Base-by-base conservation (phyloP, 2,797 vertebrate species). In the Enteromius unitaeniatus region DNA sequence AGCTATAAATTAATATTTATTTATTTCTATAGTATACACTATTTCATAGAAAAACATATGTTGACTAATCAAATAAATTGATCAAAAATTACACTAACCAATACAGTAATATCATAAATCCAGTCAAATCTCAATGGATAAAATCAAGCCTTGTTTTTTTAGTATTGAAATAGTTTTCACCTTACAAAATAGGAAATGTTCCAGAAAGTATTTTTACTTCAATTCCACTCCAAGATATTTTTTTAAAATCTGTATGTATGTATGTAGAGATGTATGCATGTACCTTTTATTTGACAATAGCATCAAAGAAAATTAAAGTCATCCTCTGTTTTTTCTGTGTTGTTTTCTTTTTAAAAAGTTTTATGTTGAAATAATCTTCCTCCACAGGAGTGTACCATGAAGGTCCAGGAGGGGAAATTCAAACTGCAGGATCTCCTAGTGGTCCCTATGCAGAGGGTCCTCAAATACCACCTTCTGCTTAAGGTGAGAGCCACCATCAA, bases 351-450 rank as follows among this genome's bases (percentile, higher is more conserved):
- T 21, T 53, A 21, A 53, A 21, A 40, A 3, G 42, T 45, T 45
- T n/a, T 45, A 45, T 45, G 69, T 84, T 81, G 10, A 60, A 68
- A 9, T 31, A 8, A 60, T 85, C 77, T 3, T 17, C 15, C 0
- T 26, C 51, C 28, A 21, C 45, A 97, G 96, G 96, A 97, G 49
- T 97, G 96, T 89, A 98, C 97, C 0, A 92, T 98, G 51, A 99
- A 97, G 90, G 98, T 99, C 77, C 98, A 99, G 90, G 98, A 98
- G 0, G 98, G 98, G 49, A 99, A 99, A 88, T 99, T 99, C 83
- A 99, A 98, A 89, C 91, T 99, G 88, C 98, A 99, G 87, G 98
- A 99, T 88, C 95, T 99, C 74, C 92, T 99, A 88, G 97, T 99
- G 89, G 97, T 99, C 45, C 98, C 98, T 68, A 98, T 99, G 98